Evolutionary conservation across 2,113 vertebrate species (phyloP), one percentile per base, ranked within the genome.

Genomic region (Crypturellus undulatus): DNA sequence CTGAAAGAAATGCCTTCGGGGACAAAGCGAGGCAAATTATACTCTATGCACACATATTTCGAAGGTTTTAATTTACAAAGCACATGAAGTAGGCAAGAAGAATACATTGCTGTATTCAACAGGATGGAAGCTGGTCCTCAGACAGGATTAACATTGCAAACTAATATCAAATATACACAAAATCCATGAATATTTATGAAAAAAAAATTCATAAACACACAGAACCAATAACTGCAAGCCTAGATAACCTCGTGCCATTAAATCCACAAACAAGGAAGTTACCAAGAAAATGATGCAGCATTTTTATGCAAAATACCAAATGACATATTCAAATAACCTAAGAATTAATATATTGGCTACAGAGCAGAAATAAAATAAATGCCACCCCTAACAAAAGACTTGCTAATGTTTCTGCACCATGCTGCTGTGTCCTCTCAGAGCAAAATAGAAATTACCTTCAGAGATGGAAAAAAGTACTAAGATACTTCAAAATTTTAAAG

Each of bases 161-260:
- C 56, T 51, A 65, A 22, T 90, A 91, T 24, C 63, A 85, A 90
- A 83, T 68, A 77, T 34, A 70, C 14, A 69, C 20, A 83, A 86
- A 77, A 86, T 56, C 34, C 7, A 94, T 91, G 14, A 95, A 95
- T 96, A 95, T 95, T 94, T 94, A 97, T 94, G 42, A 87, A 83
- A 91, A 91, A 95, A 78, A 2, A 85, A 86, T 95, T 91, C 64
- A 83, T 91, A 93, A 93, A 94, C 64, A 92, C 43, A 59, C 14
- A 56, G 52, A 95, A 65, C 68, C 45, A 96, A 56, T 80, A 92
- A 94, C 51, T 51, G 56, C 56, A 83, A 59, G 83, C 45, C 60
- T 67, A 88, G 70, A 96, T 84, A 93, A 92, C 77, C 56, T 81
- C 26, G 15, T 91, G 45, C 64, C 82, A 71, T 62, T 84, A 91